Conservation (phyloP, 1,140 invertebrate genomes). For the Carcinoscorpius rotundicauda region DNA sequence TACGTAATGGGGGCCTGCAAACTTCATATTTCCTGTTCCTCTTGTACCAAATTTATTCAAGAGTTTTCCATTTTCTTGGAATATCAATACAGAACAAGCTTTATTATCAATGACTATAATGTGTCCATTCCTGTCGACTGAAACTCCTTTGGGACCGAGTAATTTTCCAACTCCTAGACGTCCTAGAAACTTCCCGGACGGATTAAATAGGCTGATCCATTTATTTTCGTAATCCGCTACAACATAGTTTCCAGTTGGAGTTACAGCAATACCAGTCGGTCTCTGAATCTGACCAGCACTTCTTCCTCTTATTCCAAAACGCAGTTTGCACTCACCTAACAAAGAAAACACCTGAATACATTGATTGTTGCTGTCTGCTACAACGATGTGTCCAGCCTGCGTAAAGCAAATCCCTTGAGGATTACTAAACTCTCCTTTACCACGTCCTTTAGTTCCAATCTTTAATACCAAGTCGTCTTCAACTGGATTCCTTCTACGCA, state of each 20-base stretch:
- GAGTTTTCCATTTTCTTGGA: constrained; percentile 35
- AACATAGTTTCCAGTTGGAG: constrained; percentile 42
- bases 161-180: constrained; percentile 43
- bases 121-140: constrained; percentile 72
- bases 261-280: constrained; percentile 41
- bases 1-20: constrained; percentile 47
- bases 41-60: constrained; percentile 32
- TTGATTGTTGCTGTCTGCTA: constrained; percentile 47
- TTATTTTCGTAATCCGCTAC: constrained; percentile 48
- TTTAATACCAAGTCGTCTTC: constrained; percentile 39
- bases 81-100: constrained; percentile 41
- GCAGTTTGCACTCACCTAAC: constrained; percentile 24
- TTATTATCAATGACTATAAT: constrained; percentile 57
- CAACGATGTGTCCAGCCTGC: constrained; percentile 36
- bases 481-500: constrained; percentile 35
- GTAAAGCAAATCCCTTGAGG: constrained; percentile 40
- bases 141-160: constrained; percentile 49
- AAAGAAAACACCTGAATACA: constrained; percentile 38
- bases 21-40: constrained; percentile 36
- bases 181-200: constrained; percentile 40
- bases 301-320: constrained; percentile 15
- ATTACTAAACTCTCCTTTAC: constrained; percentile 45
- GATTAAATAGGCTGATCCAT: constrained; percentile 43
- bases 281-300: constrained; percentile 24
- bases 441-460: constrained; percentile 36